A percentile compares a stretch with the other conserved stretches of the same genome.
These are phyloP conservation scores for Graphium colonna DNA, from an alignment of 2,888 invertebrate species.

Conservation along the genomic window DNA sequence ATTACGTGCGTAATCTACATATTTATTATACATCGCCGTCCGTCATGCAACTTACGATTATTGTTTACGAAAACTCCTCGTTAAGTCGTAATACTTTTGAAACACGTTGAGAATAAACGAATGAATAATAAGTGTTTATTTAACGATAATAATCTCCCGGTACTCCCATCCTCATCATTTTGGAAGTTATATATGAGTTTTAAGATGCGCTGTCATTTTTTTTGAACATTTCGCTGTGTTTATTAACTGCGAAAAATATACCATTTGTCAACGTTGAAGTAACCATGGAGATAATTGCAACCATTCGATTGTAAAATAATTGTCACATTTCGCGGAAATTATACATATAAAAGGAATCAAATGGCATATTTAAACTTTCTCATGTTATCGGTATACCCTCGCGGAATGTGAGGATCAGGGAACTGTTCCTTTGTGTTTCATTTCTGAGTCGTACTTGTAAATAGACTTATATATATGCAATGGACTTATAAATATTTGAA, in stretches of 20 bases:
- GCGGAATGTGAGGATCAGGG: no score
- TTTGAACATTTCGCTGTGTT: background rate
- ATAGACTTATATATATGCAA: no score
- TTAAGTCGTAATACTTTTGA: slow-evolving; percentile 11
- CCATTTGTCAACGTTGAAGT: background rate
- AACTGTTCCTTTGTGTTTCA: no score
- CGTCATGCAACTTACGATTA: slow-evolving; percentile 13
- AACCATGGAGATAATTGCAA: background rate
- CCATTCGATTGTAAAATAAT: background rate
- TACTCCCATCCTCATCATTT: background rate
- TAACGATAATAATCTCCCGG: slow-evolving; percentile 9
- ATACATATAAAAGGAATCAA: background rate
- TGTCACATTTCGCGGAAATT: background rate
- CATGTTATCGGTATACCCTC: no score
- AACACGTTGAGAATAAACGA: no score
- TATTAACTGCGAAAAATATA: background rate
- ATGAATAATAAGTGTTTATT: slow-evolving; percentile 19
- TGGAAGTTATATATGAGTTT: background rate
- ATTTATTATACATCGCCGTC: slow-evolving; percentile 2
- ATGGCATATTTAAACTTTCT: no score
- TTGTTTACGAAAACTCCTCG: slow-evolving; percentile 14
- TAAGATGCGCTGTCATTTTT: no score
- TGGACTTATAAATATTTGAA: no score
- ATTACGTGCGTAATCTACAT: slow-evolving; percentile 14
- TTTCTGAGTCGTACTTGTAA: no score